A percentile compares a stretch with the other conserved stretches of the same genome.
These are phyloP conservation scores for Phalanger gymnotis DNA, from an alignment of 2,797 vertebrate species.

Conservation along the genomic window DNA sequence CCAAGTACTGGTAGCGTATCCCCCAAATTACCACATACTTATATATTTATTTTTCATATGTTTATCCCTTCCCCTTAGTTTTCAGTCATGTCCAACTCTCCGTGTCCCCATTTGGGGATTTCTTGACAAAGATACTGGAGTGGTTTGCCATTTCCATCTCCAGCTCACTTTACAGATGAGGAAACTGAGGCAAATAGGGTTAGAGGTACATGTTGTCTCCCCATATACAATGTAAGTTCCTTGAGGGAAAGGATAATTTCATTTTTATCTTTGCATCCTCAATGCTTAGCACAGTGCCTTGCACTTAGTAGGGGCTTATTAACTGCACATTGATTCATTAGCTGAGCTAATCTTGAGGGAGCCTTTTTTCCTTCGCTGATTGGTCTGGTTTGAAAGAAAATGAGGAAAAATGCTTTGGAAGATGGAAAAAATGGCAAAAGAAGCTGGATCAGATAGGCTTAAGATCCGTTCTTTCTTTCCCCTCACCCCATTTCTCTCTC, in stretches of 20 bases:
- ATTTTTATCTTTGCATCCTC: not conserved
- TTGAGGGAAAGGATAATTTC: not conserved
- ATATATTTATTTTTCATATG: not conserved
- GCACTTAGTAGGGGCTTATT: not conserved
- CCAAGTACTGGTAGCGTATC: not conserved
- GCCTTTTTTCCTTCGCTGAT: not conserved
- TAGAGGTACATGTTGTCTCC: not conserved
- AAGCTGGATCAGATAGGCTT: not conserved
- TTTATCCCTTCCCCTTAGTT: not conserved
- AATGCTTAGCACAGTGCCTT: not conserved
- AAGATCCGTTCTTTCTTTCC: too few relatives aligned
- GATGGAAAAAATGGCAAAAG: not conserved
- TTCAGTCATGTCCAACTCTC: not conserved
- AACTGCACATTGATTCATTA: not conserved
- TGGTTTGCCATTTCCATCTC: not conserved
- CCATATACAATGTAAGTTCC: not conserved
- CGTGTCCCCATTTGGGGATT: not conserved
- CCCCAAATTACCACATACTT: not conserved
- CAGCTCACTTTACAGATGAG: not conserved
- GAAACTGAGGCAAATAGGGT: not conserved
- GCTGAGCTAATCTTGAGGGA: not conserved
- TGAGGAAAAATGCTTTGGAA: not conserved
- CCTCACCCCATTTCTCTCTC: not conserved
- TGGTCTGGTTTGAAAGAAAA: slow-evolving; percentile 18
- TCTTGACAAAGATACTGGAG: not conserved